Percentiles rank a stretch among this genome's conserved stretches.
Conservation (phyloP, 2,888 invertebrate species). For the Sialis lutaria region DNA sequence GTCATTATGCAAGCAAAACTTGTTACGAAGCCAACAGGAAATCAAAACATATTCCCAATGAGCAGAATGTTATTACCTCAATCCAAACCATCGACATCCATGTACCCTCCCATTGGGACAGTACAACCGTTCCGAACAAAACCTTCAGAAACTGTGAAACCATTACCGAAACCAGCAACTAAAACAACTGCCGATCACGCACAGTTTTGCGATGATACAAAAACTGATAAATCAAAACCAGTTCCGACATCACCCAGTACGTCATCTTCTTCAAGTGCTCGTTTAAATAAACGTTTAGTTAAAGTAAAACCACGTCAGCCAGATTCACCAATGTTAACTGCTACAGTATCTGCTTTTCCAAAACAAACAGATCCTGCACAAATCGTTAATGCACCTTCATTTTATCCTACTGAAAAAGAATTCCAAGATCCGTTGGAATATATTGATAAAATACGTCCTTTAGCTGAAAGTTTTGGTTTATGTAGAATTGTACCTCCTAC, state of each 20-base stretch:
- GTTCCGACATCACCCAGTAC: constrained; percentile 26
- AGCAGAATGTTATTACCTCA: constrained; percentile 3
- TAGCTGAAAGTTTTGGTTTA: constrained; percentile 67
- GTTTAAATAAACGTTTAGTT: constrained; percentile 19
- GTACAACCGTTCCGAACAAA: constrained; percentile 32
- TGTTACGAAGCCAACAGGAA: constrained; percentile 35
- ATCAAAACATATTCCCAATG: constrained; percentile 7
- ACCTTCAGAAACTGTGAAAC: constrained; percentile 11
- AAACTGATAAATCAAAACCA: constrained; percentile 13
- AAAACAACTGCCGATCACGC: constrained; percentile 1
- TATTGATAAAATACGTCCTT: constrained; percentile 58
- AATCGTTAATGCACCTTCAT: constrained; percentile 59
- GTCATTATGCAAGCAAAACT: constrained; percentile 45
- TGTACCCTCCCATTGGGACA: constrained; percentile 33
- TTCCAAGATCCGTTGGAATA: constrained; percentile 76
- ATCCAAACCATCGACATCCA: constrained; percentile 9
- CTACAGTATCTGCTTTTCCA: constrained; percentile 24
- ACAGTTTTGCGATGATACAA: constrained; percentile 1
- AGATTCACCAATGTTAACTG: constrained; percentile 14
- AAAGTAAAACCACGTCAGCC: constrained; percentile 16
- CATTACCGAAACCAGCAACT: constrained; percentile 1
- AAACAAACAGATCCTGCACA: constrained; percentile 29
- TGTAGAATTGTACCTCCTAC: constrained; percentile 75
- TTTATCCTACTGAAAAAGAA: constrained; percentile 64
- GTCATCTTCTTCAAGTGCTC: constrained; percentile 24